Evolutionary conservation across 2,888 invertebrate species (phyloP), one percentile per base, ranked within the genome.

Genomic region (Cosmorhoe ocellata): DNA sequence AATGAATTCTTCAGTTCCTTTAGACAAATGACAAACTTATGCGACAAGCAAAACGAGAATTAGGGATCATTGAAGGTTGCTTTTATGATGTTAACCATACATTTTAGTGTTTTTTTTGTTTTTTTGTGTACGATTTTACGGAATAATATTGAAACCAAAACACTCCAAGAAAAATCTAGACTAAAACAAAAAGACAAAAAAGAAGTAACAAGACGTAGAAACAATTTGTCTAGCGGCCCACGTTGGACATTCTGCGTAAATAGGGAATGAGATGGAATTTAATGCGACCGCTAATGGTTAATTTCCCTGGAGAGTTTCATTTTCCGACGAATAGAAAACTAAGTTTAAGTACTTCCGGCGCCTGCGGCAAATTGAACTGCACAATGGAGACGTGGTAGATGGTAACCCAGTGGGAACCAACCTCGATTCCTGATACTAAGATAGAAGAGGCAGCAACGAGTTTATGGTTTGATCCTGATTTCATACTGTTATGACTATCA

Each of bases 221-320:
- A 24, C 24, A 7, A 18, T 33, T 27, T 27, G 42, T 42, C 33
- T 42, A 34, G 14, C 7, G 24, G 10, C 6, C 13, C 8, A 58
- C 44, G 47, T 38, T 53, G 43, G 53, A 58, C 59, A 54, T 48
- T 64, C 64, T 59, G 59, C 56, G 58, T 77, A 71, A 80, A 80
- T 79, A 79, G 76, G 71, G 69, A 74, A 81, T 76, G 73, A 67
- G 74, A 74, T 68, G 67, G 73, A 79, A 80, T 81, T 82, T 81
- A 81, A 81, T 82, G 76, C 76, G 67, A 69, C 74, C 76, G 71
- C 77, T 84, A 84, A 84, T 83, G 75, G 75, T 64, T 76, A 81
- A 86, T 85, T 85, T 86, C 85, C 84, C 84, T 43, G 47, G 80
- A 74, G 83, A 67, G 71, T 72, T 78, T 79, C 72, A 78, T 84